Evolutionary conservation across 2,113 vertebrate species (phyloP).

Genomic region (Picathartes gymnocephalus): DNA sequence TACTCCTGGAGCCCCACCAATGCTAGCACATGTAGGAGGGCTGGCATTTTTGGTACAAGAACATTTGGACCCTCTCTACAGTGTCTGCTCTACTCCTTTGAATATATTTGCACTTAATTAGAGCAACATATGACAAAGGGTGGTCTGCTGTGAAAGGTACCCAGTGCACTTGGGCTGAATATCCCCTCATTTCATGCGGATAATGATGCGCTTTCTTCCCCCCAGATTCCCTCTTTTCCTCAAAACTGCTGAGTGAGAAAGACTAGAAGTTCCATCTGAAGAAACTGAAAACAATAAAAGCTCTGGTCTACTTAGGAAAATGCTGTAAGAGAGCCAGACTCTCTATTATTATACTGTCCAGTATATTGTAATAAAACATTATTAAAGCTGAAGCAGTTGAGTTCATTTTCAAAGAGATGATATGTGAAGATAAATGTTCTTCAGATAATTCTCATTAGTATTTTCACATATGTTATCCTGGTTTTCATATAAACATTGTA

Average conservation of each 20-base stretch:
- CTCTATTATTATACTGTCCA: not conserved
- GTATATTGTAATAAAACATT: not conserved
- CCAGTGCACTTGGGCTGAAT: not conserved
- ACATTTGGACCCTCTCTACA: not conserved
- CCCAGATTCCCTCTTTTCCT: not conserved
- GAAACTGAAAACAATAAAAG: not conserved
- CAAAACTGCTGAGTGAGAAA: not conserved
- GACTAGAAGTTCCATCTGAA: not conserved
- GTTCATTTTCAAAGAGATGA: not conserved
- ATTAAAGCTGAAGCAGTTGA: not conserved
- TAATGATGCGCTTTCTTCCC: not conserved
- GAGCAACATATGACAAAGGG: not conserved
- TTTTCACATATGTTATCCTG: not conserved
- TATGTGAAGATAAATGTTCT: not conserved
- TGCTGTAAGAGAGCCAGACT: not conserved
- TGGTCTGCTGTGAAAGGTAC: not conserved
- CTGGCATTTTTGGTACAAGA: not conserved
- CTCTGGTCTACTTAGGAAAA: not conserved
- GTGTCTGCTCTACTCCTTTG: not conserved
- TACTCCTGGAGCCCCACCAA: not conserved
- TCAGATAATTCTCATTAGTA: not conserved
- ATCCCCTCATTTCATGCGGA: not conserved
- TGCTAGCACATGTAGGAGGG: not conserved
- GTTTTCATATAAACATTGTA: not conserved
- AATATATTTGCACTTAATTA: constrained; percentile 40